Base-by-base conservation (phyloP, 2,888 invertebrate species). In the Limnephilus rhombicus region DNA sequence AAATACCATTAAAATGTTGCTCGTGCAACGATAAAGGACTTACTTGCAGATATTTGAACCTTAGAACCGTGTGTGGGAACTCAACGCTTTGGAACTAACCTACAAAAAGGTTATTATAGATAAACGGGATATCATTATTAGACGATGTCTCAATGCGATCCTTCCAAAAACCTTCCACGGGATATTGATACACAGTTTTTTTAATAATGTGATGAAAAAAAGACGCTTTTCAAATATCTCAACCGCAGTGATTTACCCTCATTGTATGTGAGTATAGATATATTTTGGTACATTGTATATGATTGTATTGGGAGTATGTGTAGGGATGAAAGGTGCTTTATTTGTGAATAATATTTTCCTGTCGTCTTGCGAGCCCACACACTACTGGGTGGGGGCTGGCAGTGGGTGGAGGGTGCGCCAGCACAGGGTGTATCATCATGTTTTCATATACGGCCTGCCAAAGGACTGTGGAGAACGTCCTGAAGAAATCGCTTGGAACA, bases 361-460 rank as follows among this genome's bases (percentile, higher is more conserved):
- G 68, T 68, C 68, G 68, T 68, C 68, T 68, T 24, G 68, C 24
- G 24, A 68, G 68, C 68, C 68, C 68, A 68, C 68, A 68, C 68
- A 68, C 68, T 68, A n/a, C 68, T 9, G 68, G 53, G 53, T 7
- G 53, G 24, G 24, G 7, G 24, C 68, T 68, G 68, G 2, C 24
- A 9, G 68, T 68, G 68, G 68, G 68, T 9, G 68, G n/a, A 1
- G 24, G 7, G 68, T 68, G 83, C 11, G 15, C 37, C 13, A 24
- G 83, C 24, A 83, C 83, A 83, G 83, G 83, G 83, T 83, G 83
- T 83, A 83, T 83, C 83, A 83, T 34, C 83, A 83, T 34, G 37
- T 83, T 83, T 83, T 83, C 83, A 83, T 83, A 83, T 83, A 83
- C 83, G 37, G 24, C 83, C 83, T 83, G 83, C 37, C 34, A 83